phyloP scores from a whole-genome alignment of 2,888 invertebrate species.

The Orthonevra nobilis region DNA sequence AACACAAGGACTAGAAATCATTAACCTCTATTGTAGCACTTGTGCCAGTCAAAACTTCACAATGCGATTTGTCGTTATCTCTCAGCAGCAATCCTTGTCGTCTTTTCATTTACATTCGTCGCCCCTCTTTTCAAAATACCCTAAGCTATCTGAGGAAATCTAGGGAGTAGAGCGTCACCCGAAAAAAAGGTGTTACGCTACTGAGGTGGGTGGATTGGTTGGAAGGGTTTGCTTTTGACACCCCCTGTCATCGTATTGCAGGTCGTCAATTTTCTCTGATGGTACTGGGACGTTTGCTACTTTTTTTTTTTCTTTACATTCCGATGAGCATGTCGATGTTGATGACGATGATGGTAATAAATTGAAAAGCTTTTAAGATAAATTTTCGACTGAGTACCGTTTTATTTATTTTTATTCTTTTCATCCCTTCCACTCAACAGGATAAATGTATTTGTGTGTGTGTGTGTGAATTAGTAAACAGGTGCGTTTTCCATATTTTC shows the following conservation, averaged over 20 bases:
- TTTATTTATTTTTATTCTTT: conserved; percentile 2
- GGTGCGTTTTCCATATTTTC: conserved; percentile 20
- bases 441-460: neutral
- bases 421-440: too few relatives aligned
- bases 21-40: conserved; percentile 36
- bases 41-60: conserved; percentile 39
- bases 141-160: conserved; percentile 14
- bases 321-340: conserved; percentile 46
- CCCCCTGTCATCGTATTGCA: conserved; percentile 5
- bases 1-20: conserved; percentile 39
- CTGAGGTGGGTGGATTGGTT: conserved; percentile 16
- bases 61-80: conserved; percentile 58
- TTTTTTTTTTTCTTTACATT: too few relatives aligned
- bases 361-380: conserved; percentile 62
- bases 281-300: too few relatives aligned
- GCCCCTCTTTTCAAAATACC: conserved; percentile 27
- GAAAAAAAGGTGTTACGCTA: conserved; percentile 24
- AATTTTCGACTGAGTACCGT: conserved; percentile 16
- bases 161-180: conserved; percentile 9
- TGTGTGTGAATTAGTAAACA: neutral
- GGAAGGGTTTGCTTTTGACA: conserved; percentile 2
- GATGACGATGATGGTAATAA: conserved; percentile 55
- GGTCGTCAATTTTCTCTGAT: neutral
- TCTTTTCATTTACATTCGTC: conserved; percentile 20
- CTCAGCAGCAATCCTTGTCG: conserved; percentile 32